Evolutionary conservation across 2,797 vertebrate genomes (phyloP).

Genomic region (Poecilia velifera): DNA sequence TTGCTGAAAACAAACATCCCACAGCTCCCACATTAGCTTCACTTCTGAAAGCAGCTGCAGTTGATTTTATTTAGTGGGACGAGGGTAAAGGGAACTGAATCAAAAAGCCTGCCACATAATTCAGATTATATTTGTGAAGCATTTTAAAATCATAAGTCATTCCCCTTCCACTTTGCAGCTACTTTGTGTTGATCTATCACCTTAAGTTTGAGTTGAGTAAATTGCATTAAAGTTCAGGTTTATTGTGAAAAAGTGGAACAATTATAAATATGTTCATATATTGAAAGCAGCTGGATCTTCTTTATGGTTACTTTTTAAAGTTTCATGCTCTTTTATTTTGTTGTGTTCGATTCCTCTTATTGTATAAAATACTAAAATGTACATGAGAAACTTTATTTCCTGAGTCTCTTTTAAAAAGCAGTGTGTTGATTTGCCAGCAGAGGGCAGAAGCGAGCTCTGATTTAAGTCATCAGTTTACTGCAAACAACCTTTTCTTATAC

Average conservation of each 20-base stretch:
- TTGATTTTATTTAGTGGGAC: background rate
- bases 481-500: background rate
- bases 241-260: background rate
- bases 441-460: constrained; percentile 57
- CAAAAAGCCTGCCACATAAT: background rate
- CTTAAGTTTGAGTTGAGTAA: background rate
- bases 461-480: background rate
- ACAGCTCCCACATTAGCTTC: background rate
- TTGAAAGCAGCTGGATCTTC: no score
- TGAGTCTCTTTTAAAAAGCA: background rate
- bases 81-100: background rate
- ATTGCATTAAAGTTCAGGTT: background rate
- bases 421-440: constrained; percentile 46
- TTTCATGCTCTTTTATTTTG: background rate
- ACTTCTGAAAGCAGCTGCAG: background rate
- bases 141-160: background rate
- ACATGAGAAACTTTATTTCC: background rate
- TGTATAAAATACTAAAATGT: background rate
- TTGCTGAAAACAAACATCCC: background rate
- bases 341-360: background rate
- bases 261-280: background rate
- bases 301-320: background rate
- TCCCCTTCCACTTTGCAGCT: background rate
- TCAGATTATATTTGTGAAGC: background rate
- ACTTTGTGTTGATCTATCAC: background rate